These are phyloP conservation scores for Psilopsiagon aymara DNA, from an alignment of 2,113 vertebrate genomes.

Conservation along the genomic window DNA sequence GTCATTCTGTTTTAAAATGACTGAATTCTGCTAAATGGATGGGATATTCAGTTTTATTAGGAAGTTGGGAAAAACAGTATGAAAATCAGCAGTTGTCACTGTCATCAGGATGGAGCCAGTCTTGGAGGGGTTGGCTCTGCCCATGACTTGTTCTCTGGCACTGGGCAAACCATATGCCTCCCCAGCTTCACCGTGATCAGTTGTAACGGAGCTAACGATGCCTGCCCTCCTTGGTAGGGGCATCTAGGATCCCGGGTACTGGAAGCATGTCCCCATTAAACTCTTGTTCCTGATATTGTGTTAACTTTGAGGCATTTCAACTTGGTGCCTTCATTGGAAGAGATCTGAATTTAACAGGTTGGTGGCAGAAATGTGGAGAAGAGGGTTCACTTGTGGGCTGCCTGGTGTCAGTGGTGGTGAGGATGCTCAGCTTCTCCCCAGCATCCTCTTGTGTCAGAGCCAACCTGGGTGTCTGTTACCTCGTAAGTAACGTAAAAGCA, in stretches of 20 bases:
- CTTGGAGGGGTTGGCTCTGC: background rate
- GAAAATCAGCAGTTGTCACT: background rate
- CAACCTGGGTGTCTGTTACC: background rate
- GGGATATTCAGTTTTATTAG: background rate
- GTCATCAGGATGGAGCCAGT: background rate
- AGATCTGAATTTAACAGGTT: background rate
- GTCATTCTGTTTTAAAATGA: background rate
- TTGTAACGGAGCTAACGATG: rapidly evolving
- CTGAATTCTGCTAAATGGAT: background rate
- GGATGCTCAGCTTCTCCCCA: background rate
- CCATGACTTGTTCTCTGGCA: background rate
- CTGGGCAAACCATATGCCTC: background rate
- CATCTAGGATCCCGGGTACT: background rate
- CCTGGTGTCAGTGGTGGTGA: rapidly evolving
- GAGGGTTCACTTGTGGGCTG: background rate
- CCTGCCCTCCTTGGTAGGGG: background rate
- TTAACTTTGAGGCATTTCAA: background rate
- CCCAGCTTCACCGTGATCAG: background rate
- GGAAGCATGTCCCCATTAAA: background rate
- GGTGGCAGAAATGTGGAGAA: background rate
- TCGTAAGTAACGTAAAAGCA: background rate
- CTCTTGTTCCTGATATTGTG: background rate
- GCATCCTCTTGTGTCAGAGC: background rate
- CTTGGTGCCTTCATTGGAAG: background rate
- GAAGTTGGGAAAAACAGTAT: background rate